Conservation (phyloP, 2,797 vertebrate species). For the Myiotriccus ornatus region DNA sequence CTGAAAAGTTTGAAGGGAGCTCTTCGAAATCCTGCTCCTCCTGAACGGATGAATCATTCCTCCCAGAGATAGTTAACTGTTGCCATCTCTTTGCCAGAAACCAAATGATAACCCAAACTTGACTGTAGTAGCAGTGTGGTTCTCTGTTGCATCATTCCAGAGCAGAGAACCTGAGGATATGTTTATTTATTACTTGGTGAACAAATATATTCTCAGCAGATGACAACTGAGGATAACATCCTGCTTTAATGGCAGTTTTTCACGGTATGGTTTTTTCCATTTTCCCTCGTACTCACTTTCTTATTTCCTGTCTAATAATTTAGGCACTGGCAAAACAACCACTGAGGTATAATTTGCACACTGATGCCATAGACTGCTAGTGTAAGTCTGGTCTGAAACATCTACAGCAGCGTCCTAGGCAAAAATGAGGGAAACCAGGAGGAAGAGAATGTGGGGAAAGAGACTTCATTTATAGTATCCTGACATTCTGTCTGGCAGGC, state of each 20-base stretch:
- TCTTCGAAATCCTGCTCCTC: neutral
- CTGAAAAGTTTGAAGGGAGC: neutral
- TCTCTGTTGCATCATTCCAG: slow-evolving; percentile 22
- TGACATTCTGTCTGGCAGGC: neutral
- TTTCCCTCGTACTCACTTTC: slow-evolving; percentile 24
- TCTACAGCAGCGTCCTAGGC: neutral
- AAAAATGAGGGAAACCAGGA: neutral
- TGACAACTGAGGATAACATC: slow-evolving; percentile 51
- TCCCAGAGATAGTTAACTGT: slow-evolving; percentile 17
- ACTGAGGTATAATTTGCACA: neutral
- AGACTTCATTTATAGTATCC: neutral
- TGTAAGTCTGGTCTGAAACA: neutral
- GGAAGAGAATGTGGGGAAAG: neutral
- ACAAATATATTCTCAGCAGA: slow-evolving; percentile 60
- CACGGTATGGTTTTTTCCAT: neutral
- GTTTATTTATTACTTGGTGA: slow-evolving; percentile 60
- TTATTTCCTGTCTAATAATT: neutral
- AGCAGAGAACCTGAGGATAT: slow-evolving; percentile 12
- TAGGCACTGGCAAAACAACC: neutral
- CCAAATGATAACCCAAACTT: slow-evolving; percentile 1
- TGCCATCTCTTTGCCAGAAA: slow-evolving; percentile 19
- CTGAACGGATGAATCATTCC: neutral
- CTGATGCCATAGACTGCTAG: neutral
- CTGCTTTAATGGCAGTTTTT: slow-evolving; percentile 35
- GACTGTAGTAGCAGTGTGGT: neutral